Evolutionary conservation across 1,140 invertebrate species (phyloP), one percentile per base, ranked within the genome.

Genomic region (Limonius californicus): DNA sequence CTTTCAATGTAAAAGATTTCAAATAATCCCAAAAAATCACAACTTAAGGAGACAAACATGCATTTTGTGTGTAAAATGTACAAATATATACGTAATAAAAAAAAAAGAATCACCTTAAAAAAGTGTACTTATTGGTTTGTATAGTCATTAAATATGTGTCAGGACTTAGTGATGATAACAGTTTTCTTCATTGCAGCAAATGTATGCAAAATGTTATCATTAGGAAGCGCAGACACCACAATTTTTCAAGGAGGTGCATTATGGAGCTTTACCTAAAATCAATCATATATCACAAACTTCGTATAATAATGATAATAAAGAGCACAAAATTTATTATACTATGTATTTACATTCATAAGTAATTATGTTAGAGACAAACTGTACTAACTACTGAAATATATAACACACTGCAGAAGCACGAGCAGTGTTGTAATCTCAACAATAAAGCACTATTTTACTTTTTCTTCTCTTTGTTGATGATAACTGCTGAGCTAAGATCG

Each of bases 321-420:
- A 62, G 61, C 67, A 68, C 42, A 62, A n/a, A 68, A 62, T 60
- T 66, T 70, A 66, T 67, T 63, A 58, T 66, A 67, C 66, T 54
- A 39, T 57, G 58, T 70, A 70, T 70, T 70, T 70, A 70, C 69
- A 64, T 60, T 68, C 16, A 50, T 50, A 50, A 21, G 45, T 50
- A 50, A 18, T 70, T 61, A 57, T 66, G 39, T 61, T 68, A 62
- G 45, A 64, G 64, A 68, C 61, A 66, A 69, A 67, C 63, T 66
- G 61, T 68, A 59, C 64, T 68, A 68, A 59, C 64, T 66, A 66
- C 21, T 61, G 21, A 64, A 66, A 59, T 61, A 54, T 61, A 62
- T 50, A 67, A 57, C 45, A 61, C 50, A 64, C 50, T 50, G 45
- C 45, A n/a, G 19, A 50, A 55, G 54, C 54, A 55, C 20, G 54